Evolutionary conservation across 2,888 invertebrate species (phyloP), one percentile per base, ranked within the genome.

Genomic region (Hydropsyche betteni): DNA sequence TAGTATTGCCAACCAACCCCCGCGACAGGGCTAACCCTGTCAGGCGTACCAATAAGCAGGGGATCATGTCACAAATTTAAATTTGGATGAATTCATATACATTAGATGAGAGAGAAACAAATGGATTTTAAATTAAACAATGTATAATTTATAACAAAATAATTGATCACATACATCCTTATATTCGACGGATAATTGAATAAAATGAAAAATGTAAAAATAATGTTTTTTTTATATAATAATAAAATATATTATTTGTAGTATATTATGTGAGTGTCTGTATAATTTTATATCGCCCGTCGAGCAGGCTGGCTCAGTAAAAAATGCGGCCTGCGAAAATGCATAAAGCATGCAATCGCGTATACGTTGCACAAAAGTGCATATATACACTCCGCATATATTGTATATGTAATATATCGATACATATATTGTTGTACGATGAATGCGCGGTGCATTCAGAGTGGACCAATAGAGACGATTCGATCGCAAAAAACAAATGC

Each of bases 391-490:
- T 36, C 44, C 51, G 51, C 36, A 74, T 44, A n/a, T 74, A 50
- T 74, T 55, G 51, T 50, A 44, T 61, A 50, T 64, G 50, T 50
- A 64, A 50, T 51, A 44, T 24, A 51, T 51, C 44, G n/a, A 10
- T 44, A 44, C 44, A 44, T 33, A n/a, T 64, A 36, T 7, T 55
- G 53, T 16, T 71, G 53, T 53, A 14, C 14, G 36, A 44, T 44
- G 10, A 44, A 44, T 44, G 58, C 55, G 55, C 36, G 52, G 16
- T 38, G 36, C 58, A 69, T 14, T 24, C 52, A 55, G 36, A 10
- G 53, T 36, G 8, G 71, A 68, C 72, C 75, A 75, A 72, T 75
- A 36, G 72, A 72, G 44, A 53, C 44, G 61, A 58, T 16, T 24
- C 53, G 53, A 34, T 58, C 50, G 70, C 24, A 36, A 72, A 72